Conservation (phyloP, 2,113 vertebrate species). For the Corythaeola cristata region DNA sequence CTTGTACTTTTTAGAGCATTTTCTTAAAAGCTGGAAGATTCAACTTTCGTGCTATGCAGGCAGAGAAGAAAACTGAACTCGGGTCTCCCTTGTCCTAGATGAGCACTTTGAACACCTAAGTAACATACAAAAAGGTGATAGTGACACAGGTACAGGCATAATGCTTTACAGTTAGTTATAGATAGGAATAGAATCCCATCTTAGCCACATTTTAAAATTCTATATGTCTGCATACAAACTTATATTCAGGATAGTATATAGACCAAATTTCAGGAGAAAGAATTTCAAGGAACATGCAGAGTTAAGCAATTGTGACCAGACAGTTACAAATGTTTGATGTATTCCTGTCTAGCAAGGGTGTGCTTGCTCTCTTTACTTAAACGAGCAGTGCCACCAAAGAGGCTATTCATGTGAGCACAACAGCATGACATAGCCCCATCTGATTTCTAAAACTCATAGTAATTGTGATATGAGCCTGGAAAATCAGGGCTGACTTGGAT, state of each 20-base stretch:
- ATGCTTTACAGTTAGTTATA: neutral
- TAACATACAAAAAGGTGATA: neutral
- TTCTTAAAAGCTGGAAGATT: neutral
- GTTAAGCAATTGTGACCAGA: neutral
- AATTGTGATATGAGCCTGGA: constrained; percentile 6
- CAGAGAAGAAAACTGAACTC: neutral
- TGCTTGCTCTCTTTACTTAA: neutral
- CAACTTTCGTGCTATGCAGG: neutral
- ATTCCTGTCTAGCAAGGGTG: neutral
- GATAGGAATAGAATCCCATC: neutral
- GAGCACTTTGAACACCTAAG: neutral
- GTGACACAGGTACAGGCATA: fast-evolving
- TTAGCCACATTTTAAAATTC: neutral
- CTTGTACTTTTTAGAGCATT: neutral
- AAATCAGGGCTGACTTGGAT: constrained; percentile 19
- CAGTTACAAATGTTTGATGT: neutral
- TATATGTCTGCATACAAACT: neutral
- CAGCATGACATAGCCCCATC: neutral
- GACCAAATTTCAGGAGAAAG: neutral
- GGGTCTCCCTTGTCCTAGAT: neutral
- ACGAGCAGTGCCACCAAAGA: neutral
- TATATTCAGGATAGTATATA: neutral
- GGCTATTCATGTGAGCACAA: neutral
- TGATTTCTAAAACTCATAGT: neutral
- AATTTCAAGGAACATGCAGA: neutral